A percentile compares a stretch with the other conserved stretches of the same genome.
Evolutionary conservation across 2,113 vertebrate genomes (phyloP).

Genomic region (Chrysemys picta): DNA sequence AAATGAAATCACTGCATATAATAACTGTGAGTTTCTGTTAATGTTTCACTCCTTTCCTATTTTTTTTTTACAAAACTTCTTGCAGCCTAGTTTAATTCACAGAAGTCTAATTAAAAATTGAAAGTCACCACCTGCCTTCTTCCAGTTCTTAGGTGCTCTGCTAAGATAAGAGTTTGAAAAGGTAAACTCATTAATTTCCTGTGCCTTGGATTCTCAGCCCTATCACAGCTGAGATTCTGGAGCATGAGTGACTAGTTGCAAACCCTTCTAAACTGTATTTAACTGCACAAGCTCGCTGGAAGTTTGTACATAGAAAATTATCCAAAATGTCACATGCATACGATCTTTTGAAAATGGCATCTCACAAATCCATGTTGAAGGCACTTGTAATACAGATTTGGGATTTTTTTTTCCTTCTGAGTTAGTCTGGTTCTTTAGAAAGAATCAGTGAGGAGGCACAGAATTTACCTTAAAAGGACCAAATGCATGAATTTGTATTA

Average conservation of each 20-base stretch:
- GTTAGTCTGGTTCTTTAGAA: neutral
- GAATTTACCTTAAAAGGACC: neutral
- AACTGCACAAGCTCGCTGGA: neutral
- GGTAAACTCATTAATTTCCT: neutral
- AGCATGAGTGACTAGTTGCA: neutral
- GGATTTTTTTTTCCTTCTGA: neutral
- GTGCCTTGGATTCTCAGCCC: neutral
- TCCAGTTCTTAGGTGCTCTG: neutral
- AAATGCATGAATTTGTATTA: neutral
- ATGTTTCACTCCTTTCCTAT: neutral
- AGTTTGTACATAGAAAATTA: neutral
- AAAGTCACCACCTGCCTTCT: neutral
- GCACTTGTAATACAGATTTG: neutral
- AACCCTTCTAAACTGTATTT: neutral
- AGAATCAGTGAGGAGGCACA: neutral
- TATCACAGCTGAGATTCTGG: neutral
- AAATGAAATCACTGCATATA: neutral
- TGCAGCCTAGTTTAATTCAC: neutral
- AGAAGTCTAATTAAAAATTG: neutral
- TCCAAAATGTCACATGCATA: neutral
- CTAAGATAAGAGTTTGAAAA: neutral
- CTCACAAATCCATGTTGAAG: neutral
- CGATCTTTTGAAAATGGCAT: neutral
- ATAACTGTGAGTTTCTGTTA: neutral
- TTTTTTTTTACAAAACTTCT: neutral